These are phyloP conservation scores for Dendrolimus pini DNA, from an alignment of 2,888 invertebrate species.

Conservation along the genomic window DNA sequence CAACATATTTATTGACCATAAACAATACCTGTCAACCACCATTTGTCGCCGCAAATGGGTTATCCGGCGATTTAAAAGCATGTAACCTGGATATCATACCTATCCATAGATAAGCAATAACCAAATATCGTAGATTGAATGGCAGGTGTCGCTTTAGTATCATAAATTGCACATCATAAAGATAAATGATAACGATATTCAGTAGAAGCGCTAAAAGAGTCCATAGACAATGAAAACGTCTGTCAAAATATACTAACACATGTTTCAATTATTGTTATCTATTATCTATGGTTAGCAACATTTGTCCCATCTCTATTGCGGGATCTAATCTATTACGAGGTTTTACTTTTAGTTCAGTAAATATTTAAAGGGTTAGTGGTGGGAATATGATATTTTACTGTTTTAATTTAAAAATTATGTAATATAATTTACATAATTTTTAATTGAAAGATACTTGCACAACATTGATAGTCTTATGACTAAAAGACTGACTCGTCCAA, in stretches of 20 bases:
- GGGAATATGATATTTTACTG: no score
- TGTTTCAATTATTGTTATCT: slow-evolving; percentile 70
- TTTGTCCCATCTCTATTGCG: slow-evolving; percentile 22
- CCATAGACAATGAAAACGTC: slow-evolving; percentile 32
- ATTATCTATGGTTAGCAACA: slow-evolving; percentile 36
- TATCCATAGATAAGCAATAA: neutral
- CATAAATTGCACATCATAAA: slow-evolving; percentile 46
- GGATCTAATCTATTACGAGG: slow-evolving; percentile 1
- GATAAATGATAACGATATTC: slow-evolving; percentile 24
- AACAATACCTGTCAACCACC: neutral
- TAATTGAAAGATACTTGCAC: no score
- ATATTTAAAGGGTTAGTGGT: neutral
- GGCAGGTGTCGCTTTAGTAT: slow-evolving; percentile 60
- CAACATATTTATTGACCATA: neutral
- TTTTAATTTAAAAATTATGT: no score
- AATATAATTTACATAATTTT: no score
- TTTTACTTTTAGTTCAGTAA: neutral
- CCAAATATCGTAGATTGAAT: slow-evolving; percentile 17
- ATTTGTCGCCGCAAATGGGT: neutral
- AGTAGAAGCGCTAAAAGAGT: slow-evolving; percentile 33
- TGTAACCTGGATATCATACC: neutral
- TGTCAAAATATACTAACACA: slow-evolving; percentile 49
- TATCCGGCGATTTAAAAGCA: neutral
- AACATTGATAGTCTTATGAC: no score
- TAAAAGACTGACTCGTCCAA: no score